These are phyloP conservation scores for Carposina sasakii DNA, from an alignment of 1,140 invertebrate species.

Conservation along the genomic window DNA sequence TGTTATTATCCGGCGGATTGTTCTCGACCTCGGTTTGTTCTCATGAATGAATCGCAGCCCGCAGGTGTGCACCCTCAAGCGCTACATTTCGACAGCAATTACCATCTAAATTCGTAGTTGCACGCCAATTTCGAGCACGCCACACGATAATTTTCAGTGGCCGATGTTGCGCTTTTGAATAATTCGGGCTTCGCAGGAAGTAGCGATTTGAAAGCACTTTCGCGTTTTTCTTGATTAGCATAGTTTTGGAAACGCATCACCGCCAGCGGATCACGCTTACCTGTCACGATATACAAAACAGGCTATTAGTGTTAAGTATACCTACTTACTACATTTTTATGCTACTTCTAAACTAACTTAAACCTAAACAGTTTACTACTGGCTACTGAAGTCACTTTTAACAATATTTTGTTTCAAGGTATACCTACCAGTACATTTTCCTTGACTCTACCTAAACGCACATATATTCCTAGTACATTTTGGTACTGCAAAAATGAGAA, in stretches of 20 bases:
- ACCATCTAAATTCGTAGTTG: constrained; percentile 43
- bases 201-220: constrained; percentile 34
- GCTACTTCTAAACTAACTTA: too few species aligned
- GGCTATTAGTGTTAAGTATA: too few species aligned
- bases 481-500: too few species aligned
- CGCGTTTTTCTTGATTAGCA: constrained; percentile 39
- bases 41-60: constrained; percentile 63
- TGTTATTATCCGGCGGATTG: constrained; percentile 65
- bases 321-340: too few species aligned
- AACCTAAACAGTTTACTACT: too few species aligned
- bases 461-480: too few species aligned
- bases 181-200: constrained; percentile 53
- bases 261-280: too few species aligned
- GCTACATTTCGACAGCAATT: constrained; percentile 48
- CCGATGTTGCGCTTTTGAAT: constrained; percentile 33
- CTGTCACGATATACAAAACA: too few species aligned
- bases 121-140: constrained; percentile 54
- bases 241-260: constrained; percentile 39
- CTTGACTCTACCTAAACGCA: too few species aligned
- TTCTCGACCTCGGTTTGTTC: constrained; percentile 55
- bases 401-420: too few species aligned
- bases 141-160: constrained; percentile 58
- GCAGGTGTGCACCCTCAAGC: constrained; percentile 61
- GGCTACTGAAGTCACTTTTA: too few species aligned
- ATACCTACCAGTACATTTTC: too few species aligned